These are phyloP conservation scores for Xerus rutilus DNA, from an alignment of 2,797 vertebrate genomes.

Conservation along the genomic window DNA sequence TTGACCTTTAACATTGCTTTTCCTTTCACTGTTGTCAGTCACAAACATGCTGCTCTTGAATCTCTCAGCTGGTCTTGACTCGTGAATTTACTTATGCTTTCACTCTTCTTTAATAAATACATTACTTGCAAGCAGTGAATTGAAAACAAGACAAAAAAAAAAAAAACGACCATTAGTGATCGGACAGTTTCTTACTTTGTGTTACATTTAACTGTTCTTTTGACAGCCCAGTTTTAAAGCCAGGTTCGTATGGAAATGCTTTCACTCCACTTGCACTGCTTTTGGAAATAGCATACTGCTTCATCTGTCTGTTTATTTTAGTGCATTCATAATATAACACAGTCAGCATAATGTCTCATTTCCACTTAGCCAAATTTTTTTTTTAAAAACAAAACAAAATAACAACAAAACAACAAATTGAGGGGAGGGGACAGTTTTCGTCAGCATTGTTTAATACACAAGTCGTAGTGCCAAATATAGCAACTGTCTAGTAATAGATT, in stretches of 20 bases:
- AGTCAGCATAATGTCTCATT: constrained; percentile 93
- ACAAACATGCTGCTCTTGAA: constrained; percentile 93
- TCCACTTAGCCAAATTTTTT: constrained; percentile 83
- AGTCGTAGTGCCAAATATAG: constrained; percentile 50
- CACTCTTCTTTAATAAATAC: constrained; percentile 91
- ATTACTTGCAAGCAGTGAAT: constrained; percentile 94
- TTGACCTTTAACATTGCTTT: constrained; percentile 89
- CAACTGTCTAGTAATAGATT: constrained; percentile 25
- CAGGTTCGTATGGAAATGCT: constrained; percentile 99
- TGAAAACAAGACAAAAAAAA: constrained; percentile 91
- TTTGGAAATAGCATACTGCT: constrained; percentile 99
- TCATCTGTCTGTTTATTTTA: constrained; percentile 96
- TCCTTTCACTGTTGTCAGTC: constrained; percentile 90
- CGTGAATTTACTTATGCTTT: constrained; percentile 93
- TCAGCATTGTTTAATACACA: constrained; percentile 80
- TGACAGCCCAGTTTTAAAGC: constrained; percentile 99
- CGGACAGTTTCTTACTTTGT: constrained; percentile 99
- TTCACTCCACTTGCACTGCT: constrained; percentile 99
- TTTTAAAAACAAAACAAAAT: constrained; percentile 68
- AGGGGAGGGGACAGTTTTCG: constrained; percentile 82
- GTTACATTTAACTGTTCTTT: constrained; percentile 99
- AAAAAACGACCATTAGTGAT: constrained; percentile 95
- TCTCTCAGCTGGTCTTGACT: constrained; percentile 91
- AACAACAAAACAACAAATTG: neutral
- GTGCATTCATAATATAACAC: constrained; percentile 91